Evolutionary conservation across 1,140 invertebrate genomes (phyloP).

Genomic region (Drosophila repleta): DNA sequence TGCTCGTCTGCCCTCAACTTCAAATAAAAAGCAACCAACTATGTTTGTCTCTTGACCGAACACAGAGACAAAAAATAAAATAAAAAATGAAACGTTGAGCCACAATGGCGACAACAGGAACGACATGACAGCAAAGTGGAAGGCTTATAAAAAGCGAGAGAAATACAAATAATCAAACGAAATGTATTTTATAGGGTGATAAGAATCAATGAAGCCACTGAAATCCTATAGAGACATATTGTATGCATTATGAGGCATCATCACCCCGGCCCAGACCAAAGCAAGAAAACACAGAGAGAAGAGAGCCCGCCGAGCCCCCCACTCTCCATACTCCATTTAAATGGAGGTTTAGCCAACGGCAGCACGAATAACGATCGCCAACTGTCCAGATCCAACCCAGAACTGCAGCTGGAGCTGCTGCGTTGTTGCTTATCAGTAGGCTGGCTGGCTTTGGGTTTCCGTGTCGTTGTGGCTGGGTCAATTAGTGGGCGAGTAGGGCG

Average conservation of each 20-base stretch:
- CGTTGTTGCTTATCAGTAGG: constrained; percentile 45
- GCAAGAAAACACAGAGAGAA: background rate
- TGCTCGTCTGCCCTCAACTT: constrained; percentile 36
- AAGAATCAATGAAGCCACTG: constrained; percentile 84
- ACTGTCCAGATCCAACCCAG: constrained; percentile 25
- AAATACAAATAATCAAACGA: constrained; percentile 83
- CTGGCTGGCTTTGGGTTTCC: constrained; percentile 20
- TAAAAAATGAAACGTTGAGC: constrained; percentile 61
- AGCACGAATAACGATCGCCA: constrained; percentile 35
- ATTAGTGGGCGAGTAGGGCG: constrained; percentile 81
- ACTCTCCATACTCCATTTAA: constrained; percentile 50
- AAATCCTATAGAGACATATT: constrained; percentile 84
- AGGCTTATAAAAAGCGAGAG: constrained; percentile 63
- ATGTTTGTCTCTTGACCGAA: constrained; percentile 65
- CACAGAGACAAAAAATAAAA: constrained; percentile 22
- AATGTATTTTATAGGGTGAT: constrained; percentile 84
- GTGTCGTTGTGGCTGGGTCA: constrained; percentile 59
- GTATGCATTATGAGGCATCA: constrained; percentile 81
- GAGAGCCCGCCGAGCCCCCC: background rate
- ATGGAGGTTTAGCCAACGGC: constrained; percentile 55
- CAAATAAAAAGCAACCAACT: constrained; percentile 69
- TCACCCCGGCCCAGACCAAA: constrained; percentile 17
- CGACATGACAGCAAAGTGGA: constrained; percentile 53
- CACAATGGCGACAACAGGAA: constrained; percentile 67
- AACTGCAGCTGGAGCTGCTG: background rate